Evolutionary conservation across 2,797 vertebrate genomes (phyloP), one percentile per base, ranked within the genome.

Genomic region (Rousettus madagascariensis): DNA sequence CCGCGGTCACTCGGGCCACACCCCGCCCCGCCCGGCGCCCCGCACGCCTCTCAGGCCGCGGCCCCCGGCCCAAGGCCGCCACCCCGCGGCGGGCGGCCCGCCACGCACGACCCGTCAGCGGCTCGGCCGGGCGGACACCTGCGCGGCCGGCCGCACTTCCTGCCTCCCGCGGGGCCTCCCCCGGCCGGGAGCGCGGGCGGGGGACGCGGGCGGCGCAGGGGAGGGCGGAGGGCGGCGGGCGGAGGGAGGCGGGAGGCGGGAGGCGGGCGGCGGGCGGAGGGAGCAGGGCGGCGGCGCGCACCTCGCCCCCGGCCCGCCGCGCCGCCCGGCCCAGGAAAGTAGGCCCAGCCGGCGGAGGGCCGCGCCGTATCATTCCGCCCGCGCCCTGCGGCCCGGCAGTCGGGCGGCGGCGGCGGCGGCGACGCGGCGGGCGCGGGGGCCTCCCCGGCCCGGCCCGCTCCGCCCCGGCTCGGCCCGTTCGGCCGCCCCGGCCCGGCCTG

Each of bases 281-380:
- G 46, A 26, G 89, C 97, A 96, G 94, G 97, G 28, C 94, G 98
- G 97, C 97, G 63, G 95, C 95, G 90, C 94, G 97, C 97, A 97
- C 98, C 98, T 97, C 98, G 97, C 97, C 97, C 97, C 97, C 97
- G 97, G 97, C 83, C 98, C 97, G 97, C 97, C 97, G 97, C 46
- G 46, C 75, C 86, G 82, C 65, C 84, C 86, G 74, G 86, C 91
- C 33, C 71, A 51, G 87, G 66, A 95, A 94, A 95, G 93, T 94
- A 94, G 93, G 93, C 93, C 93, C 93, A 94, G 93, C 86, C 61
- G 68, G 87, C 86, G 86, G 94, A 95, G 95, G 94, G 97, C 97
- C 97, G 97, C 94, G 66, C 59, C 77, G 71, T 95, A 95, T 95
- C 95, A 93, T 86, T 95, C 95, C 95, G 95, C 94, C 91, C 94